phyloP scores from a whole-genome alignment of 2,113 vertebrate species.

The Patagioenas fasciata region DNA sequence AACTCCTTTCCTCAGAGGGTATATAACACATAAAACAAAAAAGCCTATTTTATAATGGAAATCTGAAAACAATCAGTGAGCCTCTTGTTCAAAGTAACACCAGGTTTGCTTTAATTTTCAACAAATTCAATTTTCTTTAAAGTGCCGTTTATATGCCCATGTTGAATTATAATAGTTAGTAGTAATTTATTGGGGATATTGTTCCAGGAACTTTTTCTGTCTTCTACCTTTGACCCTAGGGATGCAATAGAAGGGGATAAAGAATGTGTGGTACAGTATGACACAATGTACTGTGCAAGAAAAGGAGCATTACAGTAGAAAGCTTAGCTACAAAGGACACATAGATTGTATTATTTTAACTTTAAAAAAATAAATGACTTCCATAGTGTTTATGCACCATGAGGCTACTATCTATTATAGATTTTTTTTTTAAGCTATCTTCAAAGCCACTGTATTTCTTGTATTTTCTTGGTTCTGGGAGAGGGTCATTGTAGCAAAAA shows the following conservation, averaged over 20 bases:
- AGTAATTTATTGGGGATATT: constrained; percentile 64
- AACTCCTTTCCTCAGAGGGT: constrained; percentile 66
- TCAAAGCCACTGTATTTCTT: neutral
- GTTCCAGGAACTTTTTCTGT: constrained; percentile 53
- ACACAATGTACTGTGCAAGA: neutral
- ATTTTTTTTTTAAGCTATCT: neutral
- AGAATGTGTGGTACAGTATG: neutral
- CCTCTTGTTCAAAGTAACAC: constrained; percentile 64
- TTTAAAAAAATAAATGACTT: neutral
- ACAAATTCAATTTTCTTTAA: constrained; percentile 73
- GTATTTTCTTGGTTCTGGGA: neutral
- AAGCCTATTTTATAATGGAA: constrained; percentile 58
- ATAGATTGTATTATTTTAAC: neutral
- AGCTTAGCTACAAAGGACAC: neutral
- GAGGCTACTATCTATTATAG: neutral
- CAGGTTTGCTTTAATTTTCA: constrained; percentile 66
- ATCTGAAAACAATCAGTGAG: constrained; percentile 70
- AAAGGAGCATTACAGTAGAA: neutral
- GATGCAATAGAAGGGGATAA: neutral
- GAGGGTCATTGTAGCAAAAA: neutral
- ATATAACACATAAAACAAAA: constrained; percentile 69
- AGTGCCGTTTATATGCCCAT: constrained; percentile 54
- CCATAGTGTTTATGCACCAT: neutral
- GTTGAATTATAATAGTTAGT: constrained; percentile 57
- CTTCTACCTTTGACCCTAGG: constrained; percentile 37